phyloP scores from a whole-genome alignment of 2,888 invertebrate species.

The Zygaena filipendulae region DNA sequence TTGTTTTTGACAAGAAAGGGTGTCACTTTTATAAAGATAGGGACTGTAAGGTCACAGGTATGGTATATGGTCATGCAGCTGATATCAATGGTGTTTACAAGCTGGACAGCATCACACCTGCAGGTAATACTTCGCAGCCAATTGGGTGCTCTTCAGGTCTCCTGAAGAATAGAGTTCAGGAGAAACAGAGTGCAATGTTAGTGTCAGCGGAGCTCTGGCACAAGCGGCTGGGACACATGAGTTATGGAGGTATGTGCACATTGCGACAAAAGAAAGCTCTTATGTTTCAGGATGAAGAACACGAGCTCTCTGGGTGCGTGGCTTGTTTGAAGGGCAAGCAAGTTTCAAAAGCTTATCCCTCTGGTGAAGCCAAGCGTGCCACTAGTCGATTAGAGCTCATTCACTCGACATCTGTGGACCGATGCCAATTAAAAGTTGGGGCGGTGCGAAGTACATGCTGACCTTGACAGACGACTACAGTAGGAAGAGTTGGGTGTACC shows the following conservation, averaged over 20 bases:
- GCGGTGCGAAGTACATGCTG: constrained; percentile 7
- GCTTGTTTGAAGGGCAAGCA: too few relatives aligned
- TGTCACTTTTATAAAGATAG: constrained; percentile 2
- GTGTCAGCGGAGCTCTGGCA: constrained; percentile 8
- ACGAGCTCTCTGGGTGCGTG: too few relatives aligned
- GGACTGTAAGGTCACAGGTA: too few relatives aligned
- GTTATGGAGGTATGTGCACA: constrained; percentile 2
- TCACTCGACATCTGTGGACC: constrained; percentile 9
- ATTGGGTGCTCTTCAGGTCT: background rate
- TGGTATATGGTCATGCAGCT: constrained; percentile 1
- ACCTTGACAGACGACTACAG: constrained; percentile 9
- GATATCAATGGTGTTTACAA: background rate
- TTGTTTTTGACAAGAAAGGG: constrained; percentile 2
- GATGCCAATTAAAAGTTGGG: constrained; percentile 2
- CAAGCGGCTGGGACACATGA: constrained; percentile 7
- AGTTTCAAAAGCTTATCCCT: too few relatives aligned
- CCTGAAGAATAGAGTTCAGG: background rate
- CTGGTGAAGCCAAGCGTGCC: too few relatives aligned
- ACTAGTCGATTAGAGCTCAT: constrained; percentile 4
- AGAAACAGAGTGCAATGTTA: constrained; percentile 1
- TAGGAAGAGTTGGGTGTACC: constrained; percentile 7
- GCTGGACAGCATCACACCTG: background rate
- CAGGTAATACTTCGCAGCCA: too few relatives aligned
- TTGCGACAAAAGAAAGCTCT: constrained; percentile 2
- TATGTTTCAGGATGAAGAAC: constrained; percentile 2